Evolutionary conservation across 1,140 invertebrate species (phyloP).

Genomic region (Chymomyza costata): DNA sequence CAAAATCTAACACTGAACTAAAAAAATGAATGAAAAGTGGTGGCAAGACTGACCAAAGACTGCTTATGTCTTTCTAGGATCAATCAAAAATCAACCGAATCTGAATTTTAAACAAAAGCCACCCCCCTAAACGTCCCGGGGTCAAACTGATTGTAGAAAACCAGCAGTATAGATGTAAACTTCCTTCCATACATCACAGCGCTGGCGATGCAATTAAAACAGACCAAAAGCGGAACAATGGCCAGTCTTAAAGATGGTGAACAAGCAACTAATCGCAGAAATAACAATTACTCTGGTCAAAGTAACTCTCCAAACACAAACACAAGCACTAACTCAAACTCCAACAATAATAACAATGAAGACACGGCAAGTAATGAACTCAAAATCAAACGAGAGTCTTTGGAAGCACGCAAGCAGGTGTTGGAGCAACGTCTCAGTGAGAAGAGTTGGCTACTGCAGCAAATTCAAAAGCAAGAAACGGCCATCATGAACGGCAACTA

Average conservation of each 20-base stretch:
- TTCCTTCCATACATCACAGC: not conserved
- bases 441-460: constrained; percentile 68
- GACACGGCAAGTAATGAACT: constrained; percentile 47
- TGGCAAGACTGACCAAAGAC: constrained; percentile 56
- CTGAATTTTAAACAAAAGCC: no score
- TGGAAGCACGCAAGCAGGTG: constrained; percentile 56
- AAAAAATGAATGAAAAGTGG: constrained; percentile 13
- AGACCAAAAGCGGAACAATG: constrained; percentile 60
- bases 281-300: not conserved
- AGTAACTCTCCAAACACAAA: not conserved
- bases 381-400: constrained; percentile 47
- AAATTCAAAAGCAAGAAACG: constrained; percentile 68
- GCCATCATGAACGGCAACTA: constrained; percentile 69
- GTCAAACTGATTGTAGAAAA: constrained; percentile 12
- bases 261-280: constrained; percentile 35
- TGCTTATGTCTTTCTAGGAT: constrained; percentile 43
- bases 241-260: constrained; percentile 67
- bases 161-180: constrained; percentile 12
- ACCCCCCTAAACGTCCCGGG: no score
- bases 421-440: constrained; percentile 62
- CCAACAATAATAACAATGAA: constrained; percentile 49
- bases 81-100: no score
- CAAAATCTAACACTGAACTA: constrained; percentile 17
- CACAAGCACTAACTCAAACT: constrained; percentile 1
- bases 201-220: constrained; percentile 68